Percentiles rank a stretch among this genome's conserved stretches.
Conservation (phyloP, 2,113 vertebrate species). For the Eudorcas thomsonii region DNA sequence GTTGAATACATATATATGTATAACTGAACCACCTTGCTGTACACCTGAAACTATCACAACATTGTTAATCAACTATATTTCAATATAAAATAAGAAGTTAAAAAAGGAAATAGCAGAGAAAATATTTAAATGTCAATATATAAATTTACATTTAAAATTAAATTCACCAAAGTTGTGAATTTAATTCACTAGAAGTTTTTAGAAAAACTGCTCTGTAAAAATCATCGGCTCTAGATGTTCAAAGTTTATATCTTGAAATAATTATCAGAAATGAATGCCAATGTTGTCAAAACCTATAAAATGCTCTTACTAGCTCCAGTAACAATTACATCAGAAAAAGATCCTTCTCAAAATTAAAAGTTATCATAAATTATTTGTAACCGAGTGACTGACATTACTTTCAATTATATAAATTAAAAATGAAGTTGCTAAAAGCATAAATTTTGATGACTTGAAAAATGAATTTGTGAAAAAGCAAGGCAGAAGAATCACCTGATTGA, state of each 20-base stretch:
- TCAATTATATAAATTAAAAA: slow-evolving; percentile 26
- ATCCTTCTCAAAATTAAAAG: not conserved
- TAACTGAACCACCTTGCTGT: not conserved
- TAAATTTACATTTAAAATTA: slow-evolving; percentile 22
- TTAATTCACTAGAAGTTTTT: not conserved
- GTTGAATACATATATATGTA: not conserved
- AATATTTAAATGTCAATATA: slow-evolving; percentile 29
- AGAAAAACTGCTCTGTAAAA: not conserved
- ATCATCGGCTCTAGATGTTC: not conserved
- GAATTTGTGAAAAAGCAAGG: not conserved
- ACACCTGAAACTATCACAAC: not conserved
- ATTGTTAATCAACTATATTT: not conserved
- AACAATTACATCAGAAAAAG: not conserved
- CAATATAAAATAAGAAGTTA: not conserved
- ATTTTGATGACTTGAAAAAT: slow-evolving; percentile 12
- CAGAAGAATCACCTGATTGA: not conserved
- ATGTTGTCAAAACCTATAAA: not conserved
- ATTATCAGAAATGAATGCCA: slow-evolving; percentile 1
- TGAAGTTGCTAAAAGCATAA: not conserved
- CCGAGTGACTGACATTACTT: not conserved
- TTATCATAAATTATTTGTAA: slow-evolving; percentile 8
- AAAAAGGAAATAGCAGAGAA: not conserved
- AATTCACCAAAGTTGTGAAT: not conserved
- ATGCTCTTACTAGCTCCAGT: not conserved
- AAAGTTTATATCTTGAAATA: slow-evolving; percentile 7